Evolutionary conservation across 2,797 vertebrate species (phyloP), one percentile per base, ranked within the genome.

Genomic region (Chelon auratus): DNA sequence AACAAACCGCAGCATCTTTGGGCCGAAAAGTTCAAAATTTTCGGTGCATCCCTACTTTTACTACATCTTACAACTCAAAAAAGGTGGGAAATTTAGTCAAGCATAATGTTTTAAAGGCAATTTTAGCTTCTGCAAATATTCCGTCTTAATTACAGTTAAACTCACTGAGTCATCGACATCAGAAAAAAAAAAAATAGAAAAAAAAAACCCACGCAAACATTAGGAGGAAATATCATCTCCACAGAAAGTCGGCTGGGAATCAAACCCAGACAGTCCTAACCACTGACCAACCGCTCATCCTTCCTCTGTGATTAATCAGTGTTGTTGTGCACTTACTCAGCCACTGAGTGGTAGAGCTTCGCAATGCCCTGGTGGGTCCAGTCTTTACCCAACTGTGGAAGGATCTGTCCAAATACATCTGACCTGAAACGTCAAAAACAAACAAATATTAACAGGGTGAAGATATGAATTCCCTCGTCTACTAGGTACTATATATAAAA

Each of bases 351-450:
- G 89, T 99, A 99, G 13, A 99, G 98, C 88, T 97, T 98, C 61
- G 98, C 98, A 67, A 99, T 99, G 53, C 98, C 98, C 90, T 98
- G 97, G 83, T 99, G 98, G 45, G 98, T 99, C 98, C 98, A 99
- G 93, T 99, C 98, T 87, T 99, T 99, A 71, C 98, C 98, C 89
- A 99, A 86, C 79, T 99, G 98, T 37, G 98, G 98, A 71, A 99
- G 94, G 80, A 99, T 99, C 89, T 99, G 98, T 33, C 98, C 98
- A 87, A 99, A 95, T 73, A 99, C 97, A 88, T 99, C 98, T 37
- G 98, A 99, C 92, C 98, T 98, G 77, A 71, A 88, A 82, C 10
- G 62, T 58, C 11, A 43, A 80, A 67, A 18, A 51, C 15, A 65
- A 17, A 43, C 5, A 76, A 18, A 62, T 20, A 67, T 48, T 40